A percentile compares a stretch with the other conserved stretches of the same genome.
These are phyloP conservation scores for Megaustenia siamemsis DNA, from an alignment of 2,888 invertebrate species.

Conservation along the genomic window DNA sequence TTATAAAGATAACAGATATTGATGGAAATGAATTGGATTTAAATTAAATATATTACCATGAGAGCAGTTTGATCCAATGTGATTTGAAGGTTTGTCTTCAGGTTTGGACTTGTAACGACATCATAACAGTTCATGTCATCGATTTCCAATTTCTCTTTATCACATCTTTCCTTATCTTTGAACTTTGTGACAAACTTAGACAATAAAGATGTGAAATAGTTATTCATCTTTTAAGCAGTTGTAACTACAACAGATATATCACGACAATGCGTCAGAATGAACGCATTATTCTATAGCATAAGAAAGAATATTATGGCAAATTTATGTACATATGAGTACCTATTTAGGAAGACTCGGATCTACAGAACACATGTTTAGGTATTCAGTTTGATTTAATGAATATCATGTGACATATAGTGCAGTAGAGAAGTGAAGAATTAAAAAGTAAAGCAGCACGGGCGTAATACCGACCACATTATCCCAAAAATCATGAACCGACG, in stretches of 20 bases:
- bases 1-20: too few relatives aligned
- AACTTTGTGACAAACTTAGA: slow-evolving; percentile 1
- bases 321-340: not conserved
- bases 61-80: not conserved
- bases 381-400: too few relatives aligned
- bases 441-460: too few relatives aligned
- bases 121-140: not conserved
- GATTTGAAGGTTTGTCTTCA: not conserved
- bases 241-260: not conserved
- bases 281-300: not conserved
- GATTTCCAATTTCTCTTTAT: not conserved
- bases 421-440: too few relatives aligned
- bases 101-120: not conserved
- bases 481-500: too few relatives aligned
- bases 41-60: slow-evolving; percentile 4
- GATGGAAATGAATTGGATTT: too few relatives aligned
- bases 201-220: not conserved
- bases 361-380: too few relatives aligned
- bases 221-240: not conserved
- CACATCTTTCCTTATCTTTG: not conserved
- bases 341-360: too few relatives aligned
- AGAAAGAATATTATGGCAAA: not conserved
- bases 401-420: too few relatives aligned
- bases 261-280: not conserved
- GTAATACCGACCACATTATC: too few relatives aligned